Conservation (phyloP, 2,888 invertebrate genomes). For the Alviniconcha strummeri region DNA sequence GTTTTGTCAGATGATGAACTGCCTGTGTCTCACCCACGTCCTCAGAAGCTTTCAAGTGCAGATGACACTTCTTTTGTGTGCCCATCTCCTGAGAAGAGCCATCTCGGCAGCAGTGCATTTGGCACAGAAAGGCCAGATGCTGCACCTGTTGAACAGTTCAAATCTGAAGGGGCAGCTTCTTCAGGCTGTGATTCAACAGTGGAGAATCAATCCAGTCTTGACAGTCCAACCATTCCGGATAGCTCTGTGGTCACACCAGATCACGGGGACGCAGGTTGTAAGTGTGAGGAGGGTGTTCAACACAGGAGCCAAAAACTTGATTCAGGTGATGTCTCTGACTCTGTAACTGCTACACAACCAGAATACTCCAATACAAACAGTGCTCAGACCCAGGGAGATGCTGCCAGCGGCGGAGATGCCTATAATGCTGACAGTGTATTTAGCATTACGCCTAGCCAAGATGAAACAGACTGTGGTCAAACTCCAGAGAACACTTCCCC, state of each 20-base stretch:
- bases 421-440: constrained; percentile 2
- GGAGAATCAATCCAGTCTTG: not conserved
- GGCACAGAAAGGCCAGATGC: not conserved
- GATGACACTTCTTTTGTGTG: no score
- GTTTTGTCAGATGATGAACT: constrained; percentile 31
- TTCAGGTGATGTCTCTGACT: no score
- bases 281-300: not conserved
- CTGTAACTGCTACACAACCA: no score
- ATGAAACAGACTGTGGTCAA: not conserved
- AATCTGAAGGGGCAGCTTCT: not conserved
- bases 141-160: not conserved
- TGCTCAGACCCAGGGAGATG: no score
- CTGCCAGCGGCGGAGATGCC: no score
- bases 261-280: not conserved
- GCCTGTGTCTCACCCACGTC: not conserved
- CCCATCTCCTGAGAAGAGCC: no score
- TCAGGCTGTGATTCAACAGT: not conserved
- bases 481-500: no score
- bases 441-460: not conserved
- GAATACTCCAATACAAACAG: no score
- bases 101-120: not conserved
- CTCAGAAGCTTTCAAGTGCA: no score
- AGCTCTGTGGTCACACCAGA: not conserved
- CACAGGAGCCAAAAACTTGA: not conserved
- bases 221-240: not conserved